Evolutionary conservation across 2,888 invertebrate species (phyloP).

Genomic region (Heterodera filipjevi): DNA sequence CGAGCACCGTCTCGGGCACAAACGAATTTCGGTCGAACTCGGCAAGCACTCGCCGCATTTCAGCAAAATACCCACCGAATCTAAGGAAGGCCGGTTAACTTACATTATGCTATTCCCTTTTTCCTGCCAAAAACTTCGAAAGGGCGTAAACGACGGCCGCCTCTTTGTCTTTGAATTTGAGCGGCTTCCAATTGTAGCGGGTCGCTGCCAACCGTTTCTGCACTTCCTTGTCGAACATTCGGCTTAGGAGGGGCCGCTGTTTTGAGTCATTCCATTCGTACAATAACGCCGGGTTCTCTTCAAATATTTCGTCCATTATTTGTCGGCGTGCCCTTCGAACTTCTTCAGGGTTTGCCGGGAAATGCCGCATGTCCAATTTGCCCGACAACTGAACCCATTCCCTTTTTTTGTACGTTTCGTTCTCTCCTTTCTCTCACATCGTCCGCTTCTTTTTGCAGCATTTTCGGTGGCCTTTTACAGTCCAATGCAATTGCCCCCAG

Average conservation of each 20-base stretch:
- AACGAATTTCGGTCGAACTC: slow-evolving; percentile 71
- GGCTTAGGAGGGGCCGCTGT: slow-evolving; percentile 44
- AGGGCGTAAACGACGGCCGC: slow-evolving; percentile 53
- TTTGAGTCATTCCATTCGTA: slow-evolving; percentile 36
- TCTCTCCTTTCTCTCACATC: slow-evolving; percentile 30
- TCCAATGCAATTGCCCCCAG: slow-evolving; percentile 35
- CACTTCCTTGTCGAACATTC: slow-evolving; percentile 46
- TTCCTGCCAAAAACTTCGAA: slow-evolving; percentile 42
- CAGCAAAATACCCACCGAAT: slow-evolving; percentile 58
- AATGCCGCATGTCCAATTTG: slow-evolving; percentile 48
- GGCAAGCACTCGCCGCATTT: slow-evolving; percentile 52
- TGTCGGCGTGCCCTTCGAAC: slow-evolving; percentile 49
- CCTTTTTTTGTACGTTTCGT: background rate
- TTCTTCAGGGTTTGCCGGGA: slow-evolving; percentile 53
- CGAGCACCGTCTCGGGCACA: slow-evolving; percentile 79
- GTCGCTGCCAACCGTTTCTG: slow-evolving; percentile 26
- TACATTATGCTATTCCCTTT: background rate
- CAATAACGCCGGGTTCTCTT: slow-evolving; percentile 33
- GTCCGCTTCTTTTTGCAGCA: slow-evolving; percentile 62
- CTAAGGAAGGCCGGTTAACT: slow-evolving; percentile 38
- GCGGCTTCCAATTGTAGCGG: slow-evolving; percentile 60
- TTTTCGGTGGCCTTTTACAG: slow-evolving; percentile 49
- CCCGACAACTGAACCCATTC: slow-evolving; percentile 40
- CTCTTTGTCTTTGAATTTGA: slow-evolving; percentile 51
- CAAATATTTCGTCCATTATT: slow-evolving; percentile 46